A percentile compares a stretch with the other conserved stretches of the same genome.
phyloP scores from a whole-genome alignment of 1,140 invertebrate genomes.

The Cheumatopsyche charites region DNA sequence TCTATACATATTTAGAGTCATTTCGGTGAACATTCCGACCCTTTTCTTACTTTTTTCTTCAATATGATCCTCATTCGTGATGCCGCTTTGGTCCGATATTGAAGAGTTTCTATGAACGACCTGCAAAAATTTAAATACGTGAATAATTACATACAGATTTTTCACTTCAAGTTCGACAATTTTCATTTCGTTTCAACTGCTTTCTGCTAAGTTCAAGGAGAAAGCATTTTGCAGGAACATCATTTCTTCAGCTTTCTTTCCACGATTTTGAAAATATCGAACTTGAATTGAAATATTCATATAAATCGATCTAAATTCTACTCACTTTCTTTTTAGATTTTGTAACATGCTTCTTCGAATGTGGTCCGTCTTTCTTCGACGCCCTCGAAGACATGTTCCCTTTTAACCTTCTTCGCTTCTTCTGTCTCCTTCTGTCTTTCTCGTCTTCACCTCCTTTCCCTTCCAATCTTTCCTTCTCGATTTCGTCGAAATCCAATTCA shows the following conservation, averaged over 20 bases:
- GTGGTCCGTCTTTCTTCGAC: slow-evolving; percentile 6
- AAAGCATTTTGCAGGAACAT: too few species aligned
- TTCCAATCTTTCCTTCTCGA: not conserved
- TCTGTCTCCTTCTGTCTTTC: slow-evolving; percentile 31
- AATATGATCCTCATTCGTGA: not conserved
- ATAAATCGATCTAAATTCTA: not conserved
- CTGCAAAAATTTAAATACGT: slow-evolving; percentile 9
- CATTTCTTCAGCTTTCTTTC: too few species aligned
- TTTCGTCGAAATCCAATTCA: not conserved
- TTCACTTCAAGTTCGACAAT: not conserved
- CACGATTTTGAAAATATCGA: too few species aligned
- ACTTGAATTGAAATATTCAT: too few species aligned
- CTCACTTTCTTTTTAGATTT: not conserved
- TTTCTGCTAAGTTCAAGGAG: too few species aligned
- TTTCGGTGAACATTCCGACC: slow-evolving; percentile 42
- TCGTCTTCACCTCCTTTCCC: not conserved
- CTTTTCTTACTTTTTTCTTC: slow-evolving; percentile 27
- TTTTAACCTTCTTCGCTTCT: slow-evolving; percentile 38
- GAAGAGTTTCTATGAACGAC: not conserved
- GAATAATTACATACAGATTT: not conserved
- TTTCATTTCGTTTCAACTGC: too few species aligned
- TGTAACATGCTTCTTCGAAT: not conserved
- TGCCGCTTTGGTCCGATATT: not conserved
- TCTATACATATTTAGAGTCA: slow-evolving; percentile 40
- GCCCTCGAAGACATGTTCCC: not conserved